phyloP scores from a whole-genome alignment of 64 coral and sea anemone genomes.

The Porites australiensis region DNA sequence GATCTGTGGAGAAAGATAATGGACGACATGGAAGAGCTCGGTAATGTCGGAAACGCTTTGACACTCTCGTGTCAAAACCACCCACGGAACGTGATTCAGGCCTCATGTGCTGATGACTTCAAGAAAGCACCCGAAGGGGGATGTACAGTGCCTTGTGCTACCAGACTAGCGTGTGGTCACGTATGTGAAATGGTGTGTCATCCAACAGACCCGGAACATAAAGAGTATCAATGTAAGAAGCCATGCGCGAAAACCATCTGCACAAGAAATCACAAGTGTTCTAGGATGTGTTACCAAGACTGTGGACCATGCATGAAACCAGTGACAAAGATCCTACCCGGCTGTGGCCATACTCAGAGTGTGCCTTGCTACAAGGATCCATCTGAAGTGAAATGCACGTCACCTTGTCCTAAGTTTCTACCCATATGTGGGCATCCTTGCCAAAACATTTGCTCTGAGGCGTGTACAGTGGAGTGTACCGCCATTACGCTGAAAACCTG shows the following conservation, averaged over 20 bases:
- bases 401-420: conserved; percentile 49
- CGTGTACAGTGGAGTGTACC: conserved; percentile 62
- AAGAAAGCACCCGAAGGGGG: conserved; percentile 73
- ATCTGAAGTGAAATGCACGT: conserved; percentile 25
- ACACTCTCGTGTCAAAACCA: conserved; percentile 71
- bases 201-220: conserved; percentile 72
- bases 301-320: conserved; percentile 46
- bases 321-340: conserved; percentile 25
- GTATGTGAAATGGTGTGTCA: conserved; percentile 76
- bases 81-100: conserved; percentile 43
- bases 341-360: conserved; percentile 30
- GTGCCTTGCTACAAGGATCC: conserved; percentile 52
- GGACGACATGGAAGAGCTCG: conserved; percentile 48
- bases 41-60: conserved; percentile 30
- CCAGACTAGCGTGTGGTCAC: conserved; percentile 76
- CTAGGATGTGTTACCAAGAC: conserved; percentile 47
- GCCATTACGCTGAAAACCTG: conserved; percentile 35
- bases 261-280: conserved; percentile 30
- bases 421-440: conserved; percentile 78
- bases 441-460: conserved; percentile 57
- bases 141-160: conserved; percentile 55
- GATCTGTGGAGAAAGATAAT: conserved; percentile 70
- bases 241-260: conserved; percentile 49
- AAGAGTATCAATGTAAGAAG: conserved; percentile 69
- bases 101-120: conserved; percentile 59